A percentile compares a stretch with the other conserved stretches of the same genome.
Evolutionary conservation across 2,888 invertebrate genomes (phyloP).

Genomic region (Pharmacophagus antenor): DNA sequence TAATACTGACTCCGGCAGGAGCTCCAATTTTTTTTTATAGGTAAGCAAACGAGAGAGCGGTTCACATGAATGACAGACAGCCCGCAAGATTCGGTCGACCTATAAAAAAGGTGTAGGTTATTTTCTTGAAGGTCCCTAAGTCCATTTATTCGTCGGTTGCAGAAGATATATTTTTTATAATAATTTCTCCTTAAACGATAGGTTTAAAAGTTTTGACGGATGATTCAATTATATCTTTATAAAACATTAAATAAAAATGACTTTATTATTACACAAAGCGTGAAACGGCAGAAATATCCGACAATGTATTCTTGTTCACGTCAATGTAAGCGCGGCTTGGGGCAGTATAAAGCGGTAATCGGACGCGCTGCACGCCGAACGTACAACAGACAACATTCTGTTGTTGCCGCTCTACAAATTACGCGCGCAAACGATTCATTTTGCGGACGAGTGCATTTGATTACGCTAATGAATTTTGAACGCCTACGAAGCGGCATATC

Average conservation of each 20-base stretch:
- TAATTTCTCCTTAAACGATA: neutral
- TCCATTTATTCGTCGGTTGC: no score
- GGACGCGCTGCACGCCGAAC: conserved; percentile 25
- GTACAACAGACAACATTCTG: conserved; percentile 30
- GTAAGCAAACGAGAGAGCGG: no score
- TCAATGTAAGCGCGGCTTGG: conserved; percentile 27
- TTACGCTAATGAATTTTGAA: conserved; percentile 51
- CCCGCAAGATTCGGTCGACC: no score
- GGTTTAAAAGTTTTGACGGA: neutral
- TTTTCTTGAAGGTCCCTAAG: no score
- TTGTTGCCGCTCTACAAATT: conserved; percentile 34
- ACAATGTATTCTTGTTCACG: conserved; percentile 30
- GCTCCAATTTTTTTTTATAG: no score
- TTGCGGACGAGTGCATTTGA: conserved; percentile 55
- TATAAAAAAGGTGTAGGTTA: no score
- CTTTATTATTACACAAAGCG: conserved; percentile 18
- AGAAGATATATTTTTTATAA: neutral
- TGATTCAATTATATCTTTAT: neutral
- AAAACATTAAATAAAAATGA: neutral
- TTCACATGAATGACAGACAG: no score
- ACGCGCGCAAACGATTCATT: conserved; percentile 58
- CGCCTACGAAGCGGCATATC: conserved; percentile 45
- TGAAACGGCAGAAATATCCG: conserved; percentile 15
- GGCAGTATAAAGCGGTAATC: conserved; percentile 24
- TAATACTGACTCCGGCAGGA: no score